Conservation (phyloP, 2,113 vertebrate species). For the Microcebus griseorufus region DNA sequence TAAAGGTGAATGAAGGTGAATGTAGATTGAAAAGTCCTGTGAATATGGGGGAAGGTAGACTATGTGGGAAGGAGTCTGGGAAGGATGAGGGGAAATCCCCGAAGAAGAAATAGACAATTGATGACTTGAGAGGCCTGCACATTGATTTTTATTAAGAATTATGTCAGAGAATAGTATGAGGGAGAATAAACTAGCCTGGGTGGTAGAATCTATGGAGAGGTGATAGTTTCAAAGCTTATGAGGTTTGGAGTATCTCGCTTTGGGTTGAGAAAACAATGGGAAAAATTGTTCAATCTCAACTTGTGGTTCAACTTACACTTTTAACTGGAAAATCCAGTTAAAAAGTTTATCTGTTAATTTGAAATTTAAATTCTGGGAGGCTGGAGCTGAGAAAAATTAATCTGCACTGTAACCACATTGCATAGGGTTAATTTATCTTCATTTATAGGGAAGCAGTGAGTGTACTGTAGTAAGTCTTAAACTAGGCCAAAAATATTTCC, state of each 20-base stretch:
- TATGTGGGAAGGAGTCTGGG: background rate
- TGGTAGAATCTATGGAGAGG: background rate
- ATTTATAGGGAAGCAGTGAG: background rate
- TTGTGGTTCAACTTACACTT: background rate
- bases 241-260: background rate
- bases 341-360: background rate
- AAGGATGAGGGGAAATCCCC: background rate
- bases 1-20: background rate
- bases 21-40: background rate
- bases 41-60: background rate
- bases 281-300: background rate
- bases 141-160: constrained; percentile 22
- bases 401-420: background rate
- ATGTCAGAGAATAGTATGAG: background rate
- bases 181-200: background rate
- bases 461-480: background rate
- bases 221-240: background rate
- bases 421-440: constrained; percentile 17
- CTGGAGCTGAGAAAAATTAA: constrained; percentile 32
- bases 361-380: constrained; percentile 4
- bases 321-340: background rate
- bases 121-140: background rate
- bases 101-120: background rate
- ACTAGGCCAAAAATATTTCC: background rate
- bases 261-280: background rate